A percentile compares a stretch with the other conserved stretches of the same genome.
phyloP scores from a whole-genome alignment of 2,797 vertebrate genomes.

The Carapus acus region DNA sequence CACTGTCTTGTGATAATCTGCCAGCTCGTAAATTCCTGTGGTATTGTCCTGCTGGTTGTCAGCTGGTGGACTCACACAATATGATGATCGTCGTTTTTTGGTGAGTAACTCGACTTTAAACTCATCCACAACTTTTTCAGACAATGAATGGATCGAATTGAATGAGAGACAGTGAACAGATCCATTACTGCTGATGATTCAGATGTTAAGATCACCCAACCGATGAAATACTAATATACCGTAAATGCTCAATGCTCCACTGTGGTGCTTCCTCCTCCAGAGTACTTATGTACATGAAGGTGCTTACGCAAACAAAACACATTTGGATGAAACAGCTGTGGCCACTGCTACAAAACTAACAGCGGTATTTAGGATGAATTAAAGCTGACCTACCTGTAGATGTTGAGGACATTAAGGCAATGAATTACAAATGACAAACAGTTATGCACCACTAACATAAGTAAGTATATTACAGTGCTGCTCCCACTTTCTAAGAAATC shows the following conservation, averaged over 20 bases:
- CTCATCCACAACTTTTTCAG: not conserved
- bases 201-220: not conserved
- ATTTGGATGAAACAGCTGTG: slow-evolving; percentile 26
- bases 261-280: slow-evolving; percentile 38
- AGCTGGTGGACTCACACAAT: slow-evolving; percentile 7
- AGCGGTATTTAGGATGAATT: too few species aligned
- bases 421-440: too few species aligned
- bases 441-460: too few species aligned
- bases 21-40: too few species aligned
- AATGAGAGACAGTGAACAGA: not conserved
- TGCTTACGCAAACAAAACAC: slow-evolving; percentile 31
- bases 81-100: not conserved
- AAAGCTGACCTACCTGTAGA: not conserved
- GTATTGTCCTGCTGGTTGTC: slow-evolving; percentile 10
- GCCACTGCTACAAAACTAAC: too few species aligned
- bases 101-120: not conserved
- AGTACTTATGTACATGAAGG: not conserved
- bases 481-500: not conserved
- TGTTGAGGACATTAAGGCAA: too few species aligned
- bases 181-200: not conserved
- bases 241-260: slow-evolving; percentile 19
- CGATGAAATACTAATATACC: slow-evolving; percentile 24
- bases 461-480: too few species aligned
- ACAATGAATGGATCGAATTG: too few species aligned
- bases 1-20: slow-evolving; percentile 64